A percentile compares a stretch with the other conserved stretches of the same genome.
Conservation (phyloP, 2,113 vertebrate species). For the Ctenomys sociabilis region DNA sequence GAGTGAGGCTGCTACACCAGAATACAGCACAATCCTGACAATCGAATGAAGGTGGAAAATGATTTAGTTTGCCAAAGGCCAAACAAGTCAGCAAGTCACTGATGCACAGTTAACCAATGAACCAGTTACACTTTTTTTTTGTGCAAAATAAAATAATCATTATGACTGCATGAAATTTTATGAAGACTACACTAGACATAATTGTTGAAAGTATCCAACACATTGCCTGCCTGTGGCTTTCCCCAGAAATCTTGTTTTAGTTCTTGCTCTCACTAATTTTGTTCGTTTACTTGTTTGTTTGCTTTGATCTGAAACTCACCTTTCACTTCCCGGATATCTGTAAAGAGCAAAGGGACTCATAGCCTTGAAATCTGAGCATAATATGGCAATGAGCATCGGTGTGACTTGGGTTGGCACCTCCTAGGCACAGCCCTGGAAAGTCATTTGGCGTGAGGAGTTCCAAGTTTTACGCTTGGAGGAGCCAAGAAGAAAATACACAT, state of each 20-base stretch:
- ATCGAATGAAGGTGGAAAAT: no score
- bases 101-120: neutral
- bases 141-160: neutral
- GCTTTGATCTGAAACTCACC: neutral
- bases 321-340: neutral
- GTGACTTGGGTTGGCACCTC: conserved; percentile 39
- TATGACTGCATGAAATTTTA: neutral
- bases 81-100: neutral
- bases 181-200: neutral
- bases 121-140: neutral
- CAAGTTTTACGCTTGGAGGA: conserved; percentile 71
- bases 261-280: conserved; percentile 26
- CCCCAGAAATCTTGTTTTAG: neutral
- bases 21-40: neutral
- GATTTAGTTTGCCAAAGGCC: neutral
- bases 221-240: neutral
- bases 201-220: neutral
- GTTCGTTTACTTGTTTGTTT: conserved; percentile 20
- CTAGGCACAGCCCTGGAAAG: conserved; percentile 45
- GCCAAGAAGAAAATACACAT: conserved; percentile 79
- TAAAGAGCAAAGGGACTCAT: neutral
- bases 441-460: conserved; percentile 68
- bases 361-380: conserved; percentile 1
- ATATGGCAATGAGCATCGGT: neutral
- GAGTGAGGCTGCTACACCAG: neutral